Evolutionary conservation across 2,113 vertebrate genomes (phyloP).

Genomic region (Leptosomus discolor): DNA sequence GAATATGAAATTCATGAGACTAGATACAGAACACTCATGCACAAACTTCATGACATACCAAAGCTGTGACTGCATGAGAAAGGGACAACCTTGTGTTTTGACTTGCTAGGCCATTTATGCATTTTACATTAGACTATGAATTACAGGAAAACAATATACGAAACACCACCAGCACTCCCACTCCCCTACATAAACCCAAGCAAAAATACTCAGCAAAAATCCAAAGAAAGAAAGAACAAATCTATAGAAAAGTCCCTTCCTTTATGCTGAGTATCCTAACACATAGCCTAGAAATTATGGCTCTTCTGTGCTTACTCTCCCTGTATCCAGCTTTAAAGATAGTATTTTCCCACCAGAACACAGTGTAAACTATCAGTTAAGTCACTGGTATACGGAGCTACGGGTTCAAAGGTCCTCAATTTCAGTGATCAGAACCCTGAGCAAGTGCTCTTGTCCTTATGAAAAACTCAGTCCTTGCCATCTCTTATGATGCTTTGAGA

Average conservation of each 20-base stretch:
- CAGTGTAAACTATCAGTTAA: not conserved
- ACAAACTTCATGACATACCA: constrained; percentile 17
- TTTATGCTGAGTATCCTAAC: not conserved
- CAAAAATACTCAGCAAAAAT: not conserved
- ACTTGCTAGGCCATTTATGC: not conserved
- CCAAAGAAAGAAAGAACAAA: not conserved
- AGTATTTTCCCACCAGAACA: not conserved
- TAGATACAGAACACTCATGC: constrained; percentile 46
- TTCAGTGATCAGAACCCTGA: not conserved
- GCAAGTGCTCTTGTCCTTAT: not conserved
- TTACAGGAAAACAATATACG: not conserved
- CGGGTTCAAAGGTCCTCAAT: not conserved
- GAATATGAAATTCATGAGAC: constrained; percentile 67
- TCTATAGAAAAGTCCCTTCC: not conserved
- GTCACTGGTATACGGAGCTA: not conserved
- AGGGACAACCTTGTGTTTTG: not conserved
- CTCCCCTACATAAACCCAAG: not conserved
- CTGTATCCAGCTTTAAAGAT: not conserved
- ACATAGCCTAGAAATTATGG: not conserved
- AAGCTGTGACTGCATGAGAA: constrained; percentile 58
- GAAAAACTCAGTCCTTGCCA: not conserved
- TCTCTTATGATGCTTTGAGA: not conserved
- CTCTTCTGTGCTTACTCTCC: not conserved
- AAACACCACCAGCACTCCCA: not conserved
- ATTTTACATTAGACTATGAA: constrained; percentile 15